Evolutionary conservation across 2,888 invertebrate species (phyloP).

Genomic region (Patella pellucida): DNA sequence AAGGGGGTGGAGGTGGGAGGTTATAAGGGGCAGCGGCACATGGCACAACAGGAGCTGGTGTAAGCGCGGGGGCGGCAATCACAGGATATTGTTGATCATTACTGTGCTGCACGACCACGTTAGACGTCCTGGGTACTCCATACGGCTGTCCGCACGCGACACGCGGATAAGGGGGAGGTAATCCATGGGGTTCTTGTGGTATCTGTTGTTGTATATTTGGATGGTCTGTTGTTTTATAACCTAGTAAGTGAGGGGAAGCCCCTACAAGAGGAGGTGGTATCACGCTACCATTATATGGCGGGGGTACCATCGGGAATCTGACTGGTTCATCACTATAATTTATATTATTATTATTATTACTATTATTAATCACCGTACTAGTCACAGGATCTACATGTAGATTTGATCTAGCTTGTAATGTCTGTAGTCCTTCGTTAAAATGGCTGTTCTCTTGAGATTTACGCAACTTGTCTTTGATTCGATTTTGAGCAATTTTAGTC

Average conservation of each 20-base stretch:
- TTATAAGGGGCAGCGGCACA: not conserved
- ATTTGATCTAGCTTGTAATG: conserved; percentile 29
- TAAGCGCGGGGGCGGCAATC: not conserved
- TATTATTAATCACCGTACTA: not conserved
- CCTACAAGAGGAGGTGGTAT: conserved; percentile 14
- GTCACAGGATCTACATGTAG: not conserved
- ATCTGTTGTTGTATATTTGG: conserved; percentile 19
- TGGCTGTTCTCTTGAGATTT: conserved; percentile 29
- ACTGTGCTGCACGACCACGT: conserved; percentile 5
- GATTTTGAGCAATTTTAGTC: conserved; percentile 71
- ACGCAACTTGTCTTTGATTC: conserved; percentile 69
- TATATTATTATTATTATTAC: not conserved
- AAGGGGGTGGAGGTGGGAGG: conserved; percentile 23
- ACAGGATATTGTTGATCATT: conserved; percentile 8
- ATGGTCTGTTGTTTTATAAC: conserved; percentile 16
- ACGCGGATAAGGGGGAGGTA: conserved; percentile 33
- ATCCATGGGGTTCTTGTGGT: conserved; percentile 21
- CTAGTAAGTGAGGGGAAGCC: conserved; percentile 26
- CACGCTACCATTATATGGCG: conserved; percentile 9
- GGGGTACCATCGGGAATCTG: not conserved
- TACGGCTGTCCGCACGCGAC: conserved; percentile 21
- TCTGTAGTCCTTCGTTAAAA: conserved; percentile 48
- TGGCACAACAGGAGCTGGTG: conserved; percentile 6
- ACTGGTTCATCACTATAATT: too few species aligned
- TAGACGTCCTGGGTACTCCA: conserved; percentile 19